These are phyloP conservation scores for Cyprinus carpio DNA, from an alignment of 2,113 vertebrate genomes.

Conservation along the genomic window DNA sequence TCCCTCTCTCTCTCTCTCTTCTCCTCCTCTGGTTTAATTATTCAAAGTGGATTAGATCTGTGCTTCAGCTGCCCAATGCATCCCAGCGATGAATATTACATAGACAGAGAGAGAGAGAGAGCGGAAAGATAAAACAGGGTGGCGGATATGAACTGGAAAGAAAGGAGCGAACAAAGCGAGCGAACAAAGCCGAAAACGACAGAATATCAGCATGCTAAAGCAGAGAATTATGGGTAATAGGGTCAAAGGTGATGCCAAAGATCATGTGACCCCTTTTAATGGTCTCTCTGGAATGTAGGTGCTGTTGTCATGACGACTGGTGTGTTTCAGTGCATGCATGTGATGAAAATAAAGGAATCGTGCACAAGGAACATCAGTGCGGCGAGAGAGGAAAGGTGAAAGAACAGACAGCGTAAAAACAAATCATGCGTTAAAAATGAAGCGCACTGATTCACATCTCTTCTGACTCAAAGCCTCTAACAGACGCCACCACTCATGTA, in stretches of 20 bases:
- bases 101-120: slow-evolving; percentile 29
- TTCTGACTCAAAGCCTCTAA: not conserved
- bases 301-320: not conserved
- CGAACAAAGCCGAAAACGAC: not conserved
- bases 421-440: not conserved
- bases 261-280: not conserved
- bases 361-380: not conserved
- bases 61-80: slow-evolving; percentile 71
- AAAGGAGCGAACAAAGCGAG: not conserved
- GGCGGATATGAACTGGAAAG: slow-evolving; percentile 18
- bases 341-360: not conserved
- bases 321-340: not conserved
- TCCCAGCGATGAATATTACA: slow-evolving; percentile 75
- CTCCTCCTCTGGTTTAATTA: slow-evolving; percentile 72
- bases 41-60: slow-evolving; percentile 79
- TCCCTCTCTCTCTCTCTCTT: slow-evolving; percentile 22
- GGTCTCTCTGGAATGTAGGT: not conserved
- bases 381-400: not conserved
- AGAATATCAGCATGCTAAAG: not conserved
- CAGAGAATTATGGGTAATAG: not conserved
- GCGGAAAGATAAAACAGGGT: slow-evolving; percentile 4
- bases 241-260: slow-evolving; percentile 4
- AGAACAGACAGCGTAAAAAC: not conserved
- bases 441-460: not conserved
- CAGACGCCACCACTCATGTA: not conserved